Conservation (phyloP, 2,797 vertebrate genomes). For the Karalla daura region DNA sequence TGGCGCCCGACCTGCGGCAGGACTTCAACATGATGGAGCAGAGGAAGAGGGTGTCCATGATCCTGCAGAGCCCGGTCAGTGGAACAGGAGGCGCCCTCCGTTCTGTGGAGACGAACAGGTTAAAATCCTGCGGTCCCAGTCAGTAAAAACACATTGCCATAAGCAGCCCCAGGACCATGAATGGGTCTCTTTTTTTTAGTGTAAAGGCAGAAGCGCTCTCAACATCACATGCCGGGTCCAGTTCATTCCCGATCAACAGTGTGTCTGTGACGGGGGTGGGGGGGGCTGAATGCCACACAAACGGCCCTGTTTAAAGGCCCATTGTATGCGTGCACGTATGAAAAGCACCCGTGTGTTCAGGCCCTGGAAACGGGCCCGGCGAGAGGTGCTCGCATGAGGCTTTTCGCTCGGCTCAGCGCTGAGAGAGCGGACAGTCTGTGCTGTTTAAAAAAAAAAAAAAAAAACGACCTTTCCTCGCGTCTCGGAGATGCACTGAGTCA, state of each 20-base stretch:
- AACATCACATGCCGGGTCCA: conserved; percentile 55
- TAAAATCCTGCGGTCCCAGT: background rate
- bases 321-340: conserved; percentile 30
- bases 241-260: conserved; percentile 39
- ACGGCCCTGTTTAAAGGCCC: conserved; percentile 17
- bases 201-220: conserved; percentile 15
- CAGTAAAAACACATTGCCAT: background rate
- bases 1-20: conserved; percentile 97
- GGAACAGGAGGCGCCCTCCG: background rate
- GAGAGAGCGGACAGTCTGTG: background rate
- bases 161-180: background rate
- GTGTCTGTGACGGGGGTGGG: conserved; percentile 25
- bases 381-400: background rate
- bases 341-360: conserved; percentile 23
- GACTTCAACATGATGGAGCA: conserved; percentile 99
- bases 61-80: conserved; percentile 97
- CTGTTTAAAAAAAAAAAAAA: no score
- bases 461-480: background rate
- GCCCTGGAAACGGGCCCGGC: background rate
- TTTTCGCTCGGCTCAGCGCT: background rate
- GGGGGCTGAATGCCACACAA: conserved; percentile 29
- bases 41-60: conserved; percentile 98
- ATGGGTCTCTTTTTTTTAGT: conserved; percentile 15
- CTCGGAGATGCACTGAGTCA: background rate
- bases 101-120: background rate